phyloP scores from a whole-genome alignment of 2,797 vertebrate genomes.

The Urophycis tenuis region DNA sequence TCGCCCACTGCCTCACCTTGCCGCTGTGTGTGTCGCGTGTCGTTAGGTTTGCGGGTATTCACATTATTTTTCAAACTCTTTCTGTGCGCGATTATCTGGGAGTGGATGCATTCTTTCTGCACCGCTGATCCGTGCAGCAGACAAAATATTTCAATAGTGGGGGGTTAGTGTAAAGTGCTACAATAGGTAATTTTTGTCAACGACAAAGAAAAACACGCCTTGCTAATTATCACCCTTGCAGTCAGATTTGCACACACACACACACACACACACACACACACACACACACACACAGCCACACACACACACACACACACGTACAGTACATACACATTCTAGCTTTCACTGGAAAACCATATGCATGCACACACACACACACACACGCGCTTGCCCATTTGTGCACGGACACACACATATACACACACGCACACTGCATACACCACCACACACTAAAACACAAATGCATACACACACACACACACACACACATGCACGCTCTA shows the following conservation, averaged over 20 bases:
- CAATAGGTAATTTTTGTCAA: constrained; percentile 57
- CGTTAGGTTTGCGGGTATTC: no score
- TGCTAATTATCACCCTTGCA: background rate
- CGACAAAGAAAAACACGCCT: background rate
- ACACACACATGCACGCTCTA: constrained; percentile 5
- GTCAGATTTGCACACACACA: constrained; percentile 13
- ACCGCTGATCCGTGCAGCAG: constrained; percentile 34
- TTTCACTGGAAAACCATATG: no score
- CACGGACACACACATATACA: constrained; percentile 14
- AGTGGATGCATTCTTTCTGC: constrained; percentile 10
- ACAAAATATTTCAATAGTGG: constrained; percentile 43
- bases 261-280: constrained; percentile 12
- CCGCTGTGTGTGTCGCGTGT: no score
- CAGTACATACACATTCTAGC: background rate
- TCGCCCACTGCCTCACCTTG: background rate
- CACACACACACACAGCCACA: constrained; percentile 14
- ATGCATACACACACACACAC: background rate
- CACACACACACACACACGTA: constrained; percentile 20
- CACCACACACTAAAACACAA: background rate
- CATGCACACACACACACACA: constrained; percentile 13
- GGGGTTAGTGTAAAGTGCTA: constrained; percentile 72
- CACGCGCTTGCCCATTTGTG: no score
- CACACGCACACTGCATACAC: constrained; percentile 5
- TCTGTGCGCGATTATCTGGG: no score
- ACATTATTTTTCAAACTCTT: no score